phyloP scores from a whole-genome alignment of 92 coral and sea anemone species.

The Umimayanthus chanpuru region DNA sequence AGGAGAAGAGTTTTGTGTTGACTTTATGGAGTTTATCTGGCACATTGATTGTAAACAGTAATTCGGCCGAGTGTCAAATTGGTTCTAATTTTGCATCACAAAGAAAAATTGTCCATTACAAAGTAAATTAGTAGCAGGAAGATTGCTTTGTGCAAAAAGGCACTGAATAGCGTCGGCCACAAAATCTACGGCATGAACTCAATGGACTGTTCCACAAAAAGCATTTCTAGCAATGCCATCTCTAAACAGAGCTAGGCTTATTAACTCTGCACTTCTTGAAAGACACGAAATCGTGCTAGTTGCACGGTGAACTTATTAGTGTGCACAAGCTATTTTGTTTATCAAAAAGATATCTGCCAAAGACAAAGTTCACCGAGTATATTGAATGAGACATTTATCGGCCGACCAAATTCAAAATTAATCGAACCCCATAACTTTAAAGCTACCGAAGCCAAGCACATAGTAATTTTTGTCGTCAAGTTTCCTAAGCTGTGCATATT shows the following conservation, averaged over 20 bases:
- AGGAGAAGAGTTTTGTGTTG: conserved; percentile 19
- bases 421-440: background rate
- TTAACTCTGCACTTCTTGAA: background rate
- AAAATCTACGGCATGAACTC: background rate
- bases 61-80: conserved; percentile 19
- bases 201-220: conserved; percentile 9
- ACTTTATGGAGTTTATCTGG: conserved; percentile 26
- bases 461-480: too few species aligned
- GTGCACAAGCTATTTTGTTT: background rate
- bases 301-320: background rate
- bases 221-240: conserved; percentile 18
- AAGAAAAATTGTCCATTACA: conserved; percentile 15
- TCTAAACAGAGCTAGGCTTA: background rate
- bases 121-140: background rate
- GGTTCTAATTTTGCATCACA: conserved; percentile 58
- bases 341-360: too few species aligned
- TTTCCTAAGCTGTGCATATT: too few species aligned
- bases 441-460: background rate
- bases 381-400: too few species aligned
- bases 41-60: conserved; percentile 27
- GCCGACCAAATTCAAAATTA: too few species aligned
- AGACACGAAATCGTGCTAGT: background rate
- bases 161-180: too few species aligned
- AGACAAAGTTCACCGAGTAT: too few species aligned
- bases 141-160: background rate